Base-by-base conservation (phyloP, 2,888 invertebrate genomes). In the Chymomyza amoena region DNA sequence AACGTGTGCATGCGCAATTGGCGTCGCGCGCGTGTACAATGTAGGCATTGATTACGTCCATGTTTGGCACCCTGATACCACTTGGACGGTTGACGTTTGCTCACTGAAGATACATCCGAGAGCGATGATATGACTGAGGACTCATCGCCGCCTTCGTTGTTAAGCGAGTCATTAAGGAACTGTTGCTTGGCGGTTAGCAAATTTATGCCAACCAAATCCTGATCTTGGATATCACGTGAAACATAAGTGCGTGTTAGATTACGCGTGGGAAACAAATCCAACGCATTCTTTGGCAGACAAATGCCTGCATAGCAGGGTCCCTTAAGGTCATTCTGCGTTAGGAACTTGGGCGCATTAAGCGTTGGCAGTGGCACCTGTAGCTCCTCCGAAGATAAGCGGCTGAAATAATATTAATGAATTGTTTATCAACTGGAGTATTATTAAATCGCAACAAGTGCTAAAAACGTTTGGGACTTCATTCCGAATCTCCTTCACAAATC, bases 231-330 rank as follows among this genome's bases (percentile, higher is more conserved):
- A 72, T 91, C 91, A 50, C 90, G 90, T 20, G 92, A 91, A 57
- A 92, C 91, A 74, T 92, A 92, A n/a, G 91, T 91, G 25, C 90
- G 89, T 65, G 77, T 84, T 18, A 89, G 76, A 79, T 90, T 90
- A 54, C 90, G 89, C 25, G 86, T 79, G 36, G 92, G 92, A 75
- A 92, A 92, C 64, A 90, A 73, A 68, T 92, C 92, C 50, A 91
- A 84, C 9, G 91, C 89, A 76, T 92, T 91, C 79, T 91, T 91
- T 57, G 92, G 92, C 79, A 92, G 87, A 83, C 91, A 91, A 69
- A 92, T 92, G 72, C 92, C 92, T 63, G 90, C 86, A 81, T 92
- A 92, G 73, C 91, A 91, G 13, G 91, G 92, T 25, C 92, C 92
- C 73, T 91, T 89, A 63, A 86, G 84, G 69, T 91, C 91, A 67